Evolutionary conservation across 2,888 invertebrate species (phyloP).

Genomic region (Calameuta pallipes): DNA sequence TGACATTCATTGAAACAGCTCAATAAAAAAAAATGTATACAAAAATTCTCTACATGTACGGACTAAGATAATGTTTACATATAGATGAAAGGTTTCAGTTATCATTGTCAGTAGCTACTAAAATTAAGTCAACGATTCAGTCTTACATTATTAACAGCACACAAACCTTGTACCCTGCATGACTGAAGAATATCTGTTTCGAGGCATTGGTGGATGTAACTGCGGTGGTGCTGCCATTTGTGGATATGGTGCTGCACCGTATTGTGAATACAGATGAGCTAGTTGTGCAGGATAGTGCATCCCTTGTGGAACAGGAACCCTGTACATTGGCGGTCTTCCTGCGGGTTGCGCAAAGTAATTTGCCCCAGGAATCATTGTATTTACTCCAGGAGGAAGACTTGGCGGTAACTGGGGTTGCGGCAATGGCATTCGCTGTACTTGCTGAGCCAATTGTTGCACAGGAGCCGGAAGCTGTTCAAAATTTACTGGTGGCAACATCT

Average conservation of each 20-base stretch:
- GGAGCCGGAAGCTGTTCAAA: slow-evolving; percentile 62
- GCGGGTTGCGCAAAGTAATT: slow-evolving; percentile 64
- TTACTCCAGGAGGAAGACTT: slow-evolving; percentile 57
- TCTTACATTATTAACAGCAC: too few relatives aligned
- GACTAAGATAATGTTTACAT: too few relatives aligned
- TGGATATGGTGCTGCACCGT: slow-evolving; percentile 41
- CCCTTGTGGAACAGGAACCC: slow-evolving; percentile 52
- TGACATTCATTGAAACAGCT: too few relatives aligned
- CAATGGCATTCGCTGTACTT: slow-evolving; percentile 63
- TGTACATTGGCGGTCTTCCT: slow-evolving; percentile 62
- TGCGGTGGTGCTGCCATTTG: slow-evolving; percentile 50
- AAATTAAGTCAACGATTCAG: too few relatives aligned
- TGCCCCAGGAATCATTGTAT: slow-evolving; percentile 55
- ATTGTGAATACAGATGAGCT: slow-evolving; percentile 54
- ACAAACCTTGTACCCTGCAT: slow-evolving; percentile 40
- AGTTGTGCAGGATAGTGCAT: slow-evolving; percentile 59
- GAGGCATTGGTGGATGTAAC: slow-evolving; percentile 54
- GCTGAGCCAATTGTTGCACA: slow-evolving; percentile 63
- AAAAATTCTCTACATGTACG: too few relatives aligned
- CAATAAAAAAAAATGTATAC: too few relatives aligned
- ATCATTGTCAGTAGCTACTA: too few relatives aligned
- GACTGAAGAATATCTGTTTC: slow-evolving; percentile 48
- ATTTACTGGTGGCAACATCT: slow-evolving; percentile 56
- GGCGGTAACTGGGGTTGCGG: slow-evolving; percentile 56
- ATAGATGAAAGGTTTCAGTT: too few relatives aligned